Base-by-base conservation (phyloP, 2,888 invertebrate genomes). In the Pseudoips prasinana region DNA sequence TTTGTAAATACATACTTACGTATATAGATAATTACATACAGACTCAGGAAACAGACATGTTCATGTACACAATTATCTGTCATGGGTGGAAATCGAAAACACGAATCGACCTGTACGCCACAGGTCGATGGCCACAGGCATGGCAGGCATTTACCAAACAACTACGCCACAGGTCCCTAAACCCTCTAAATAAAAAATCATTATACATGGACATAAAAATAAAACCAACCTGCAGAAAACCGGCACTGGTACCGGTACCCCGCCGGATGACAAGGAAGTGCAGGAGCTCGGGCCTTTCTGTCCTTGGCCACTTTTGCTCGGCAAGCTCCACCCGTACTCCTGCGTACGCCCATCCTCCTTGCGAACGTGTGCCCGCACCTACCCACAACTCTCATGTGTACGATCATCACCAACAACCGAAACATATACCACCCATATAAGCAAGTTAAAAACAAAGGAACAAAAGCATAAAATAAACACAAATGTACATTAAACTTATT, bases 321-420 rank as follows among this genome's bases (percentile, higher is more conserved):
- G 99, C 57, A 99, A 91, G 72, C 98, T 98, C 99, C 99, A 99
- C 1, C 99, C 99, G 68, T 98, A 98, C 1, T 96, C 96, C 75
- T 98, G 98, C 74, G 98, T 90, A 25, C 98, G 92, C 0, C 97
- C 97, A 69, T 98, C 98, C 72, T 99, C 99, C 73, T 98, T 98
- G 46, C 94, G 94, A 10, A 99, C 98, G 74, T 99, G 98, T 1
- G 98, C 98, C 46, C 97, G 92, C 25, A 99, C 97, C 84, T 93
- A 90, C 26, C 50, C 44, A 43, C 49, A 49, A 52, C 48, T 34
- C 33, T 41, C 35, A 49, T 38, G 48, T 49, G 46, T 42, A 46
- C 53, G 48, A 20, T 5, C 20, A 20, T n/a, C 20, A 28, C 31
- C 39, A 43, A 48, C 35, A 48, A 44, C 47, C 35, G 30, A 48